Percentiles rank a stretch among this genome's conserved stretches.
Evolutionary conservation across 2,797 vertebrate genomes (phyloP).

Genomic region (Sphenopsis melanotis): DNA sequence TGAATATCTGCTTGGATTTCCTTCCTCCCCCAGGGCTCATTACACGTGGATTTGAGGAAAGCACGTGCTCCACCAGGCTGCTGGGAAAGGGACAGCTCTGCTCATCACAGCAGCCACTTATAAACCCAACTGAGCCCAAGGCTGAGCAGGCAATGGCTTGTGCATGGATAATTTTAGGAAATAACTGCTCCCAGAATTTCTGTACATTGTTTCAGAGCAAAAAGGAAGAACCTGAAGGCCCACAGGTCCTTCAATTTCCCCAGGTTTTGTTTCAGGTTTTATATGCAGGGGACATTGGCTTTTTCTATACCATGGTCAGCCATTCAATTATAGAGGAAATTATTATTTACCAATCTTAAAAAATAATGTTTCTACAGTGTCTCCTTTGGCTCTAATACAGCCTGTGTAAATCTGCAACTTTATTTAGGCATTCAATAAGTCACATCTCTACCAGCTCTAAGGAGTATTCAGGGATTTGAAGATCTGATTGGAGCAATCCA

Average conservation of each 20-base stretch:
- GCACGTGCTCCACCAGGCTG: rapidly evolving
- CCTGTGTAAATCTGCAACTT: not conserved
- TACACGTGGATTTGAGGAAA: not conserved
- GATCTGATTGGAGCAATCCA: not conserved
- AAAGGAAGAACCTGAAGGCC: not conserved
- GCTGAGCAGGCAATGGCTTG: not conserved
- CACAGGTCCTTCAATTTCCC: not conserved
- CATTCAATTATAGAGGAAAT: not conserved
- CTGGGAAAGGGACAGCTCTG: not conserved
- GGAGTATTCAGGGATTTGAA: not conserved
- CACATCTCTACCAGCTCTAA: not conserved
- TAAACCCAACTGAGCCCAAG: not conserved
- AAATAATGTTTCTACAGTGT: not conserved
- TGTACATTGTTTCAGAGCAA: rapidly evolving
- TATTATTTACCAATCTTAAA: not conserved
- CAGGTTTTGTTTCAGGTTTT: not conserved
- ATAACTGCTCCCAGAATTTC: not conserved
- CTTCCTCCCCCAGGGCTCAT: not conserved
- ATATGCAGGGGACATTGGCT: not conserved
- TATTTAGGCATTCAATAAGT: not conserved
- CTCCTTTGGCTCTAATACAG: not conserved
- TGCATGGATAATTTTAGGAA: not conserved
- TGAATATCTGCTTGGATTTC: not conserved
- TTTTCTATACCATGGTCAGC: not conserved
- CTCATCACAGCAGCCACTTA: not conserved